Percentiles rank a stretch among this genome's conserved stretches.
phyloP scores from a whole-genome alignment of 2,888 invertebrate species.

The Saturnia japonica region DNA sequence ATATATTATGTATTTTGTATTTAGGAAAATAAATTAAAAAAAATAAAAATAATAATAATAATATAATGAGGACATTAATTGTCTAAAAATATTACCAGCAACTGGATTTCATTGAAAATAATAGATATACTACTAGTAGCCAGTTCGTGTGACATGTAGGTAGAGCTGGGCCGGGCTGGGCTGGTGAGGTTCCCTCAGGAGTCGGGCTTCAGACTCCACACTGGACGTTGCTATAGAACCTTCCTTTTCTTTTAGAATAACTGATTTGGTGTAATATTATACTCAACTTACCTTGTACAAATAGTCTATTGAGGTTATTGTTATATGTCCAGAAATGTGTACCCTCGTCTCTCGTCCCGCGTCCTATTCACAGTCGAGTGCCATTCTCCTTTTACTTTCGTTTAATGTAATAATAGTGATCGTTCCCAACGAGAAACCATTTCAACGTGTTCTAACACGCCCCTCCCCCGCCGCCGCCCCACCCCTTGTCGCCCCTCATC shows the following conservation, averaged over 20 bases:
- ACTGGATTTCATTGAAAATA: too few species aligned
- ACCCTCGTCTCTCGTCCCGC: not conserved
- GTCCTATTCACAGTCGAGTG: not conserved
- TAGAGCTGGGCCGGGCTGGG: too few species aligned
- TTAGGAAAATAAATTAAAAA: too few species aligned
- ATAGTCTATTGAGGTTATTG: not conserved
- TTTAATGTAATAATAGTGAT: constrained; percentile 1
- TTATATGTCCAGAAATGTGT: not conserved
- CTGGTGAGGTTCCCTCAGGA: too few species aligned
- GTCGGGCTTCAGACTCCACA: too few species aligned
- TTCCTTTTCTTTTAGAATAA: not conserved
- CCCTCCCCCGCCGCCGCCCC: not conserved
- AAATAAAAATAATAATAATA: too few species aligned
- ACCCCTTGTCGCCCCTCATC: not conserved
- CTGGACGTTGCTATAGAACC: too few species aligned
- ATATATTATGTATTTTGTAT: too few species aligned
- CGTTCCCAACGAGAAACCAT: not conserved
- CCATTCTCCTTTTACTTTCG: not conserved
- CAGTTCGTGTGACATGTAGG: too few species aligned
- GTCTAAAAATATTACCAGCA: too few species aligned
- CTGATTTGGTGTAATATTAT: not conserved
- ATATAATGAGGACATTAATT: too few species aligned
- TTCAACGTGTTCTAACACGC: not conserved
- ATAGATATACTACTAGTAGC: too few species aligned
- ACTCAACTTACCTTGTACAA: not conserved